Evolutionary conservation across 2,888 invertebrate species (phyloP), one percentile per base, ranked within the genome.

Genomic region (Agrotis segetum): DNA sequence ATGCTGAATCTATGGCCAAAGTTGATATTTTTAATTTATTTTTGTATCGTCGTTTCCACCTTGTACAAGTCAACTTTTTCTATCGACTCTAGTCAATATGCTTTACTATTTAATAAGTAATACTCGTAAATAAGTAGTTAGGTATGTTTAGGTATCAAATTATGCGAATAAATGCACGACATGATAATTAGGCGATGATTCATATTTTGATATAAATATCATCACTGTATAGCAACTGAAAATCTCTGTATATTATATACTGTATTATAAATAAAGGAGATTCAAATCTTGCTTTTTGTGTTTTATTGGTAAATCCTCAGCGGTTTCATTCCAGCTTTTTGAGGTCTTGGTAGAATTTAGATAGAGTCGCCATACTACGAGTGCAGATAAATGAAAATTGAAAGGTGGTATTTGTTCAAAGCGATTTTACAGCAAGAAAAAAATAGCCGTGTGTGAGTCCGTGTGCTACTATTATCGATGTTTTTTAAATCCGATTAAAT

Each of bases 151-250:
- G 67, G 77, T 83, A 86, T 74, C 65, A 67, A 71, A 74, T 71
- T 67, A 60, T 62, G 76, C 70, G 82, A 82, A 85, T 83, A 83
- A 88, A 88, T 90, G 90, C 88, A 89, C 86, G 90, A 90, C 84
- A 79, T 71, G 66, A 82, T 82, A 77, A 81, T 65, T 67, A 52
- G 14, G 60, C 71, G 64, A 58, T 7, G 56, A 67, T 76, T 63
- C 62, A 71, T 82, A 76, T 73, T 64, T 69, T 67, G 58, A 66
- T 77, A 69, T 19, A 52, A 50, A 67, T 62, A 60, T 55, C 65
- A 53, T 74, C 19, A 61, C 21, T 74, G 69, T 74, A 76, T 72
- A 61, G 34, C 53, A 73, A 67, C 17, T 49, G 13, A 49, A 62
- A 52, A 68, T 63, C 61, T 69, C 65, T 72, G 56, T 67, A 67